Evolutionary conservation across 2,888 invertebrate species (phyloP), one percentile per base, ranked within the genome.

Genomic region (Eledone cirrhosa): DNA sequence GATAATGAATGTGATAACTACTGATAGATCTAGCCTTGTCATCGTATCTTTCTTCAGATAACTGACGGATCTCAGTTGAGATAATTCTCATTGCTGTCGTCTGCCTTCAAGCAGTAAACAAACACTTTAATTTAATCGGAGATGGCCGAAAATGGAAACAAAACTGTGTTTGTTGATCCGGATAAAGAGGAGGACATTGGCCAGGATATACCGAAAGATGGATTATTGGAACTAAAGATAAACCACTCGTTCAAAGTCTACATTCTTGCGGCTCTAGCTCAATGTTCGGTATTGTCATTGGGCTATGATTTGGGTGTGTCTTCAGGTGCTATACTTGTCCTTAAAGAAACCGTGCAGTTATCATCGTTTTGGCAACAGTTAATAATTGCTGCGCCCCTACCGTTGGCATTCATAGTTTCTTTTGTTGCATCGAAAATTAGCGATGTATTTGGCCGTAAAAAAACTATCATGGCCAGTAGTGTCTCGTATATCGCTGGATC

Each of bases 231-330:
- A n/a, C n/a, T n/a, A 41, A 41, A 41, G 8, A 0, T 0, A 41
- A 41, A 41, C 4, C 4, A 8, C 33, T 41, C 8, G 19, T 14
- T 16, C 11, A 67, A 29, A 8, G 5, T 67, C 31, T 67, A 67
- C 27, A 67, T 16, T 16, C 14, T 67, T 24, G 27, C 67, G 14
- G 27, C 27, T 13, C n/a, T 67, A 1, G 27, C 67, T 2, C 67
- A 67, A 0, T 19, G n/a, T 5, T 14, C 16, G 4, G 11, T 67
- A 24, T 11, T 29, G 67, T 67, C 67, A 14, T 93, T 93, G 86
- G 93, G 93, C n/a, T 93, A 93, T 86, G 93, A 93, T 84, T 93
- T 93, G 0, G 93, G 93, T 11, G 92, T 93, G 53, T 91, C 93
- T 4, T 92, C 92, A 0, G 92, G 92, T n/a, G 92, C 92, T 3